Conservation (phyloP, 2,113 vertebrate species). For the Syrmaticus mikado region DNA sequence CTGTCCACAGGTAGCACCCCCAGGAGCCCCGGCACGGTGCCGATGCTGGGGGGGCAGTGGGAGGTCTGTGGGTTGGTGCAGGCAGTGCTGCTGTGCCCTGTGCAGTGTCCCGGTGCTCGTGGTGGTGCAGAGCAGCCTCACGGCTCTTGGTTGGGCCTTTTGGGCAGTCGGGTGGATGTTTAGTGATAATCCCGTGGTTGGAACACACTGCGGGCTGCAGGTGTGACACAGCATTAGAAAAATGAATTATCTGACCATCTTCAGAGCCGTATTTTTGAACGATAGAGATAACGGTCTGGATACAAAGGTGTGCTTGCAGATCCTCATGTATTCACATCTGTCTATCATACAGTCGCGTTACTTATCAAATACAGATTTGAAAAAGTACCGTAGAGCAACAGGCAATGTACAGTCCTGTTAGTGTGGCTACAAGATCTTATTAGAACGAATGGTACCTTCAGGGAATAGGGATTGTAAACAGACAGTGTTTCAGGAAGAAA, state of each 20-base stretch:
- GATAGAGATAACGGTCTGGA: background rate
- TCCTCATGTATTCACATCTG: background rate
- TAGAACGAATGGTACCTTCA: background rate
- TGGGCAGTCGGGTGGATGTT: background rate
- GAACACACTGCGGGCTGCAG: constrained; percentile 38
- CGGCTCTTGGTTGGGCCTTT: background rate
- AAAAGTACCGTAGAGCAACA: background rate
- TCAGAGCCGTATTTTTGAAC: background rate
- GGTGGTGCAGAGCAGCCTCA: background rate
- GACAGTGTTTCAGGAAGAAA: background rate
- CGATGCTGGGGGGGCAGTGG: fast-evolving
- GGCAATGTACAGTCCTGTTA: background rate
- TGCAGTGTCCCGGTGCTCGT: background rate
- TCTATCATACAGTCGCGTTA: background rate
- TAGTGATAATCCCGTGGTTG: constrained; percentile 30
- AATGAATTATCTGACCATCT: constrained; percentile 58
- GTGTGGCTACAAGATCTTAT: background rate
- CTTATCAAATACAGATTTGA: background rate
- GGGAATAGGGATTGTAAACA: background rate
- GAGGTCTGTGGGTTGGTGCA: fast-evolving
- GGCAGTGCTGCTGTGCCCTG: fast-evolving
- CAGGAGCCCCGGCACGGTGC: background rate
- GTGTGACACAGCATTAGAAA: constrained; percentile 51
- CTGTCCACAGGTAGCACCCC: fast-evolving
- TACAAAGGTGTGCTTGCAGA: background rate